phyloP scores from a whole-genome alignment of 1,140 invertebrate species.

The Aphelenchoides besseyi region DNA sequence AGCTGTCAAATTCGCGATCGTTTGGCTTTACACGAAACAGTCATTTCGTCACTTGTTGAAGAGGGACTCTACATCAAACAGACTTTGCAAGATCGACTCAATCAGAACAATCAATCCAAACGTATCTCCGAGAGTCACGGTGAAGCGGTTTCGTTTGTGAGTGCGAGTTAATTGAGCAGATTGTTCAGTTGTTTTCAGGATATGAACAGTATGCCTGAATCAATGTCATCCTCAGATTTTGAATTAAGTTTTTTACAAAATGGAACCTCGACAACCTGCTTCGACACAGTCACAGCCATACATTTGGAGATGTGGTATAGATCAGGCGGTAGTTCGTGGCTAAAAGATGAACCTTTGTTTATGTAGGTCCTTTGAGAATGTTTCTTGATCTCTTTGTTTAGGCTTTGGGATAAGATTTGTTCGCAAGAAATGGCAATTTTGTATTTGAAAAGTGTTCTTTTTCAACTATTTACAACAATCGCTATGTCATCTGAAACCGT shows the following conservation, averaged over 20 bases:
- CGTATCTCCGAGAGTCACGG: neutral
- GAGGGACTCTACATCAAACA: neutral
- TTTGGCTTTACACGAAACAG: neutral
- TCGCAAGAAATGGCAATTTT: neutral
- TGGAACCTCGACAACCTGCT: neutral
- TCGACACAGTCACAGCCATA: neutral
- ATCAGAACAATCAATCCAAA: neutral
- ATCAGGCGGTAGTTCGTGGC: slow-evolving; percentile 1
- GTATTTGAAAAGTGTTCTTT: neutral
- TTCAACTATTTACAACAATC: neutral
- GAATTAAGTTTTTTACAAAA: neutral
- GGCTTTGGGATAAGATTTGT: slow-evolving; percentile 12
- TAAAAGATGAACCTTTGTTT: neutral
- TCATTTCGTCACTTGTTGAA: neutral
- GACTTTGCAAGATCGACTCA: neutral
- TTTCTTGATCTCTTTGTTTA: neutral
- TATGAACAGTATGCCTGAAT: neutral
- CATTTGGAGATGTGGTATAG: neutral
- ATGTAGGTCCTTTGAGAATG: neutral
- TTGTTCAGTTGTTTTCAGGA: slow-evolving; percentile 13
- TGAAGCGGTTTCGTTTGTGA: no score
- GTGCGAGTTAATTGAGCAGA: no score
- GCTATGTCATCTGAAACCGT: neutral
- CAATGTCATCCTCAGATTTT: neutral
- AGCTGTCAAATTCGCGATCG: neutral